Evolutionary conservation across 1,140 invertebrate genomes (phyloP), one percentile per base, ranked within the genome.

Genomic region (Phymorhynchus buccinoides): DNA sequence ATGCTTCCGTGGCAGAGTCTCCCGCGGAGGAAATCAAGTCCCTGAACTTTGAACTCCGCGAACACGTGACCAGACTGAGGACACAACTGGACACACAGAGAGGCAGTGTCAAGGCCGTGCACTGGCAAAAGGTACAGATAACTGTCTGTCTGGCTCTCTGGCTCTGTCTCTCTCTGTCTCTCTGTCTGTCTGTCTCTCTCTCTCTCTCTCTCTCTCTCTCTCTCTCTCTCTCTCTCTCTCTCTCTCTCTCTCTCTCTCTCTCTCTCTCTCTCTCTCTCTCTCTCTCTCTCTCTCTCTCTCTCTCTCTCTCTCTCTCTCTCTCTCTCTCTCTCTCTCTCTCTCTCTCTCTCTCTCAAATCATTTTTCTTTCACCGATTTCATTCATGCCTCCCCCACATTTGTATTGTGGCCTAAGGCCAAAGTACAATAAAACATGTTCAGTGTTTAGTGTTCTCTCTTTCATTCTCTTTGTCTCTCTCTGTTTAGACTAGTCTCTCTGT

Each of bases 31-130:
- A 27, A 48, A 68, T 85, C 16, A 84, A 42, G 79, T 75, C 71
- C 14, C 77, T 89, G 27, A 89, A 89, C 80, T 78, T 79, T 37
- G 88, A 89, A 35, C 80, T 89, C 7, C 83, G 87, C 3, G 84
- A 84, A 44, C 87, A 88, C 44, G 52, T 89, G 44, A 71, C 66
- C 39, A 87, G 84, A 56, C 80, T 89, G 71, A 56, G 85, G 30
- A 48, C 41, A 7, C 87, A 87, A 30, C 85, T 89, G 44, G 89
- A 89, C 9, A 27, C 37, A n/a, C 88, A 89, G 82, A 85, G 52
- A 71, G 87, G 89, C 75, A 87, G 35, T 48, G 71, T 88, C 22
- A 85, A 86, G 77, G 80, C 86, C 16, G 77, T 77, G n/a, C 88
- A 86, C 22, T 88, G 88, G 84, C 86, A 89, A 62, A 89, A 88